Conservation (phyloP, 2,797 vertebrate species). For the Enteromius treurensis region DNA sequence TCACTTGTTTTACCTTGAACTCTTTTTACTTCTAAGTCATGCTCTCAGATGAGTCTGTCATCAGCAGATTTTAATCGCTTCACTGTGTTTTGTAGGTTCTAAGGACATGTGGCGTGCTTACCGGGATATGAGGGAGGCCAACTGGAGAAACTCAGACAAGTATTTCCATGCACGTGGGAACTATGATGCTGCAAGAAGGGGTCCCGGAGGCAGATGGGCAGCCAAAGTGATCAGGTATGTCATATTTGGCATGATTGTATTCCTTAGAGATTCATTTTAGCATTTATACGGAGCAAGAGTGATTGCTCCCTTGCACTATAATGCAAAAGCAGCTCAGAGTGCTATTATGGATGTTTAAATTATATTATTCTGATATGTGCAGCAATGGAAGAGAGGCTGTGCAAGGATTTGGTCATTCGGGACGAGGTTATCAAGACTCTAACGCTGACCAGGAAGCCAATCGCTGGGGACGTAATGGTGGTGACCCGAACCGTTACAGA, state of each 20-base stretch:
- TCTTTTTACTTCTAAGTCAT: background rate
- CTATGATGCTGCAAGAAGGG: slow-evolving; percentile 59
- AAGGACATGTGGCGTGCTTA: slow-evolving; percentile 40
- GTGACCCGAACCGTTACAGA: slow-evolving; percentile 72
- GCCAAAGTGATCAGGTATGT: slow-evolving; percentile 47
- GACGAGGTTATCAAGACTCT: slow-evolving; percentile 57
- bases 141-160: slow-evolving; percentile 59
- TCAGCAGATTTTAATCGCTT: background rate
- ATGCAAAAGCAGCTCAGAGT: background rate
- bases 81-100: background rate
- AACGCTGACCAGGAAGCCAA: slow-evolving; percentile 72
- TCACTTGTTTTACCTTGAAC: background rate
- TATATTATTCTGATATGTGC: slow-evolving; percentile 4
- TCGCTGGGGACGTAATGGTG: slow-evolving; percentile 57
- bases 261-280: background rate
- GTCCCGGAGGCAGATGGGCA: slow-evolving; percentile 58
- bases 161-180: slow-evolving; percentile 70
- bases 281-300: background rate
- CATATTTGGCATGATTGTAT: background rate
- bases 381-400: slow-evolving; percentile 69
- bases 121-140: slow-evolving; percentile 57
- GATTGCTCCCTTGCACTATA: background rate
- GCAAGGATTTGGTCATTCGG: background rate
- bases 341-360: background rate
- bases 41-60: background rate